These are phyloP conservation scores for Tupaia tana DNA, from an alignment of 2,113 vertebrate genomes.

Conservation along the genomic window DNA sequence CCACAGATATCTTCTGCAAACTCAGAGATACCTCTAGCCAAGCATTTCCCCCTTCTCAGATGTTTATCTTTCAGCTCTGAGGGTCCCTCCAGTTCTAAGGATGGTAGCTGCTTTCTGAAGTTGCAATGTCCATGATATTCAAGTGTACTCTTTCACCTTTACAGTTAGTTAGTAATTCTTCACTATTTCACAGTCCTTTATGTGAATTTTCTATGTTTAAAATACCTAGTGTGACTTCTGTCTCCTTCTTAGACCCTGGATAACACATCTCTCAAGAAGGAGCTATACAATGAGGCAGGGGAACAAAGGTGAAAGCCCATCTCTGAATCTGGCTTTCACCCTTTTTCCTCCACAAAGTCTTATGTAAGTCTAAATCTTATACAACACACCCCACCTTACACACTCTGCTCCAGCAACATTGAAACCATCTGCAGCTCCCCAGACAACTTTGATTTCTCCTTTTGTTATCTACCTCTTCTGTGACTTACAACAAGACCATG, in stretches of 20 bases:
- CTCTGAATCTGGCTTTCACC: neutral
- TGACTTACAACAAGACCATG: neutral
- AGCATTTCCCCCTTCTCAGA: neutral
- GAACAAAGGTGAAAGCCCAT: neutral
- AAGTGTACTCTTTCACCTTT: neutral
- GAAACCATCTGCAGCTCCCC: neutral
- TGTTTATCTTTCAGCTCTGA: neutral
- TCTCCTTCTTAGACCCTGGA: neutral
- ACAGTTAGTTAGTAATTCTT: neutral
- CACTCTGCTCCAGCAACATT: too few relatives aligned
- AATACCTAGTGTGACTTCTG: neutral
- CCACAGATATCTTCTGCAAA: neutral
- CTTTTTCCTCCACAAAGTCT: neutral
- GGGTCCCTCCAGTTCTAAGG: neutral
- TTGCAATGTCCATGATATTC: neutral
- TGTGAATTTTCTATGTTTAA: neutral
- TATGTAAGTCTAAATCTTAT: neutral
- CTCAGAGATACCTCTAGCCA: neutral
- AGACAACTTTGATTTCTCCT: neutral
- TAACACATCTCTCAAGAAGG: neutral
- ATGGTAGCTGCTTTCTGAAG: neutral
- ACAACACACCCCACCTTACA: neutral
- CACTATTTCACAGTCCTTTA: neutral
- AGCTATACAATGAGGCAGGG: neutral
- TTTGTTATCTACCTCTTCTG: neutral